Evolutionary conservation across 2,797 vertebrate species (phyloP), one percentile per base, ranked within the genome.

Genomic region (Spinus pinus): DNA sequence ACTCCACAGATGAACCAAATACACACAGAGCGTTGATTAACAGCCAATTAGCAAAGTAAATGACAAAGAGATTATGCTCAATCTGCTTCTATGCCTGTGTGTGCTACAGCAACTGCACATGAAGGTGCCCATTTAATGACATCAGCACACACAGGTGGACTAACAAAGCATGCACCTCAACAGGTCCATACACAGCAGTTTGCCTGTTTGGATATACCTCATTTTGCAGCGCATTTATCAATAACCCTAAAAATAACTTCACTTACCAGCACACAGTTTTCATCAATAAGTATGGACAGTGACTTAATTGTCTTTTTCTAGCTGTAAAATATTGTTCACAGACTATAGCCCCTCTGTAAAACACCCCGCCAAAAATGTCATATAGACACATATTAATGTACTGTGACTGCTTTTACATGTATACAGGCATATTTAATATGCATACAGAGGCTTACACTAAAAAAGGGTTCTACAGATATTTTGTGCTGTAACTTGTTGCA

Each of bases 31-130:
- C 0, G 0, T 8, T 86, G 75, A 74, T 74, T 81, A 75, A 74
- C 60, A 82, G 71, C 47, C 53, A 91, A 93, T 62, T 23, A 71
- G 23, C 57, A 86, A 81, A 93, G 54, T 75, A 93, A 94, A 74
- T 75, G 54, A 74, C 69, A 81, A 73, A 69, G 84, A 66, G 70
- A 90, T 86, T 67, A 81, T 10, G 6, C 39, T 84, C 20, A 7
- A 30, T 70, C 90, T 92, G 80, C 30, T 81, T 50, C 44, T 5
- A 1, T 64, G 64, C 35, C 9, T 23, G 19, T 24, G 42, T 46
- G 42, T 37, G 57, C 41, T 84, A 35, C 25, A 69, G 39, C 73
- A 81, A 65, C 22, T 28, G 42, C 67, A 54, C 24, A 27, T 0
- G 12, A 70, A 86, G 27, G 51, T 44, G 44, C 28, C 50, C 14